Percentiles rank a stretch among this genome's conserved stretches.
These are phyloP conservation scores for Thymelicus sylvestris DNA, from an alignment of 2,888 invertebrate species.

Conservation along the genomic window DNA sequence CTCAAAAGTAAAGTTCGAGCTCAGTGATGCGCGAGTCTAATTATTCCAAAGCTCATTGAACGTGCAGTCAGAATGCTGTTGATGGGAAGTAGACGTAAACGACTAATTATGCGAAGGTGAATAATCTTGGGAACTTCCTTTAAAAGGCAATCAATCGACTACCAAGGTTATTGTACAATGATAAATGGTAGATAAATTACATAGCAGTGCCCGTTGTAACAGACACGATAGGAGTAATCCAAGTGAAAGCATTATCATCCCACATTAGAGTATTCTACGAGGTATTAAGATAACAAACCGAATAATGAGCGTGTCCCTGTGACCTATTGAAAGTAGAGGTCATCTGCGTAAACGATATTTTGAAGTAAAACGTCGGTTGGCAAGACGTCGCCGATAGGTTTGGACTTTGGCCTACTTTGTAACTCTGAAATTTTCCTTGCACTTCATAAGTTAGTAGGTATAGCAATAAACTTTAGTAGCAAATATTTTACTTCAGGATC, in stretches of 20 bases:
- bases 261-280: constrained; percentile 35
- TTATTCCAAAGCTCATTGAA: constrained; percentile 28
- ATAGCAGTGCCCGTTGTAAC: constrained; percentile 37
- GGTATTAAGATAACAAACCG: constrained; percentile 51
- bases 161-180: constrained; percentile 61
- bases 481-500: no score
- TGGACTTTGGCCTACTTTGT: constrained; percentile 50
- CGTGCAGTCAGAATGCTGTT: constrained; percentile 31
- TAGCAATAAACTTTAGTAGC: no score
- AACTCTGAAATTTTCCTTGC: not conserved
- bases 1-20: not conserved
- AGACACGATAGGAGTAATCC: constrained; percentile 31
- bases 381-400: constrained; percentile 41
- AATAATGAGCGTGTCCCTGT: constrained; percentile 57
- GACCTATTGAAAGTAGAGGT: constrained; percentile 64
- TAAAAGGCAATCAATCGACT: constrained; percentile 68
- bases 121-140: constrained; percentile 71
- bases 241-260: constrained; percentile 50
- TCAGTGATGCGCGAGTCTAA: constrained; percentile 24
- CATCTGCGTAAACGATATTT: constrained; percentile 63
- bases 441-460: not conserved
- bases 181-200: constrained; percentile 61
- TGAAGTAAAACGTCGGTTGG: constrained; percentile 38
- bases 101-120: constrained; percentile 51
- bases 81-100: constrained; percentile 59